phyloP scores from a whole-genome alignment of 2,113 vertebrate genomes.

The Pluvialis apricaria region DNA sequence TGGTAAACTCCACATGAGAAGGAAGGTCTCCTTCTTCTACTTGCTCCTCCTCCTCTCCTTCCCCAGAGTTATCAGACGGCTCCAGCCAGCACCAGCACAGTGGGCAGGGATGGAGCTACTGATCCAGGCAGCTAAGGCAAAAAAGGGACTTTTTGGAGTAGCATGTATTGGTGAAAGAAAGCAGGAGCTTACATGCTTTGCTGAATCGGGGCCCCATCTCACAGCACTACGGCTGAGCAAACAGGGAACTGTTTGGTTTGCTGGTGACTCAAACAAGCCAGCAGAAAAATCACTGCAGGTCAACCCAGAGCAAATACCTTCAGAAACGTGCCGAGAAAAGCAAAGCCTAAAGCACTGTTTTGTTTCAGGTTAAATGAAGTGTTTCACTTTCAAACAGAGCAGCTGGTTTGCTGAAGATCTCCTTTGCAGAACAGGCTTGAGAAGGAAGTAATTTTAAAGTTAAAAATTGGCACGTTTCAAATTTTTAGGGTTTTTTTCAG shows the following conservation, averaged over 20 bases:
- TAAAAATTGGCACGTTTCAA: not conserved
- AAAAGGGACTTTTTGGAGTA: not conserved
- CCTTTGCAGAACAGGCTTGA: not conserved
- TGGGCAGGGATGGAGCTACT: not conserved
- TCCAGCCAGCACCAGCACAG: not conserved
- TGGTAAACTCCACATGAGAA: not conserved
- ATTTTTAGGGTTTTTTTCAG: not conserved
- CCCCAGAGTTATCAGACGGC: not conserved
- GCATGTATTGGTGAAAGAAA: not conserved
- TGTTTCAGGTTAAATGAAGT: conserved; percentile 17
- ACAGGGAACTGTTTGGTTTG: conserved; percentile 36
- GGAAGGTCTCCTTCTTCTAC: not conserved
- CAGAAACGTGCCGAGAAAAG: not conserved
- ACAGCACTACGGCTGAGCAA: not conserved
- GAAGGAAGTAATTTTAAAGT: not conserved
- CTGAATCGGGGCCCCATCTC: not conserved
- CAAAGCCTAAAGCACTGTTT: not conserved
- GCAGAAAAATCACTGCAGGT: not conserved
- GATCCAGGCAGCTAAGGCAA: not conserved
- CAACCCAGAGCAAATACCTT: conserved; percentile 2
- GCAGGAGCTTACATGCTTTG: not conserved
- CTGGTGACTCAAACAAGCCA: conserved; percentile 11
- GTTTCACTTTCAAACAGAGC: not conserved
- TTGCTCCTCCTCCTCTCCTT: not conserved
- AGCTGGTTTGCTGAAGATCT: not conserved